Conservation (phyloP, 2,113 vertebrate genomes). For the Corydoras sp. region DNA sequence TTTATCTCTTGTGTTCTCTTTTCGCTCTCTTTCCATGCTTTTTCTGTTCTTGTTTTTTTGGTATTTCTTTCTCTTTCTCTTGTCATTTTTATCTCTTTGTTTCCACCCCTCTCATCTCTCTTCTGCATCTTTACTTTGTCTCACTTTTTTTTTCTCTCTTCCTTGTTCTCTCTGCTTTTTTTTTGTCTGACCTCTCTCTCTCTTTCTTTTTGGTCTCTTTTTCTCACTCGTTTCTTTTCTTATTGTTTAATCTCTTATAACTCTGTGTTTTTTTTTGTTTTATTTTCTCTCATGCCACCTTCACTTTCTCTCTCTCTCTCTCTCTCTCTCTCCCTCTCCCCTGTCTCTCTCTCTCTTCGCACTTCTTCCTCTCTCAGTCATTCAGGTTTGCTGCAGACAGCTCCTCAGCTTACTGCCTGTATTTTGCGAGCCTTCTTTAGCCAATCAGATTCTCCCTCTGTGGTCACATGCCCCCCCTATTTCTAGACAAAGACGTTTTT, state of each 20-base stretch:
- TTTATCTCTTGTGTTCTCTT: background rate
- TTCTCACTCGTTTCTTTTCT: background rate
- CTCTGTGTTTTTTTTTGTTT: background rate
- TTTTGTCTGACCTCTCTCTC: background rate
- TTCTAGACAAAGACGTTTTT: slow-evolving; percentile 77
- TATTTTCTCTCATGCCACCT: background rate
- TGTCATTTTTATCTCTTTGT: background rate
- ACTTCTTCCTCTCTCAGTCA: slow-evolving; percentile 1
- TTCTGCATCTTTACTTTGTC: background rate
- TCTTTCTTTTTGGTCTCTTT: background rate
- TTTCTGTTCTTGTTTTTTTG: background rate
- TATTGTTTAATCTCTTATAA: background rate
- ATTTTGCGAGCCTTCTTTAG: slow-evolving; percentile 53
- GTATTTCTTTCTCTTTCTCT: background rate
- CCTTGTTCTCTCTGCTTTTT: background rate
- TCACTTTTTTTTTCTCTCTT: background rate
- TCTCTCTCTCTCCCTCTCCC: background rate
- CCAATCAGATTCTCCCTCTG: slow-evolving; percentile 67
- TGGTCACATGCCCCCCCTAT: slow-evolving; percentile 70
- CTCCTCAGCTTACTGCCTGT: slow-evolving; percentile 51
- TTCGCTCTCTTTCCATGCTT: background rate
- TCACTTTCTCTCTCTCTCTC: background rate
- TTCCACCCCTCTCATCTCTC: background rate
- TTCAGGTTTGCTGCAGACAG: slow-evolving; percentile 44
- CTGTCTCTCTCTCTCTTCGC: slow-evolving; percentile 23